phyloP scores from a whole-genome alignment of 1,140 invertebrate species.

The Calephelis nemesis region DNA sequence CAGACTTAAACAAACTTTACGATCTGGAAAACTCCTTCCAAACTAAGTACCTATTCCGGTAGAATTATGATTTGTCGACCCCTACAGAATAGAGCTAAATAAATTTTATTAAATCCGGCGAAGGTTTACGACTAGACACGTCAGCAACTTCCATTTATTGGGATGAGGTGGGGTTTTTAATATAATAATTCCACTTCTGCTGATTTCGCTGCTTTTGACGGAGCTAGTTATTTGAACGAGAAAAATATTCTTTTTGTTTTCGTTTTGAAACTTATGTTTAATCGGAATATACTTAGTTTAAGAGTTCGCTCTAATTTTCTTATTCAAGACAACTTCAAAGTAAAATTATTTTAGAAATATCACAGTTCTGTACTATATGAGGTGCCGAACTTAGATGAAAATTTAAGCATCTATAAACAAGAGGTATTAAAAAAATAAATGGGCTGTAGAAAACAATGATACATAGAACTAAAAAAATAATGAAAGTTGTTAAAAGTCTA shows the following conservation, averaged over 20 bases:
- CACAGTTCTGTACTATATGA: too few species aligned
- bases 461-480: too few species aligned
- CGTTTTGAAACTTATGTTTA: background rate
- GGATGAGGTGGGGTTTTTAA: slow-evolving; percentile 44
- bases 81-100: slow-evolving; percentile 62
- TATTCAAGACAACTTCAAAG: too few species aligned
- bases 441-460: too few species aligned
- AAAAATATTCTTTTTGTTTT: slow-evolving; percentile 18
- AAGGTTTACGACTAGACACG: slow-evolving; percentile 63
- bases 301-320: too few species aligned
- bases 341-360: too few species aligned
- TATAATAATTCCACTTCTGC: slow-evolving; percentile 52
- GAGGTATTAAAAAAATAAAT: too few species aligned
- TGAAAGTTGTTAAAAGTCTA: too few species aligned
- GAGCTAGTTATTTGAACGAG: slow-evolving; percentile 34
- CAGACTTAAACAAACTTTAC: slow-evolving; percentile 66
- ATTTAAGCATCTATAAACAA: too few species aligned
- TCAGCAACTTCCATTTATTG: slow-evolving; percentile 50
- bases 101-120: slow-evolving; percentile 75
- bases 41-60: slow-evolving; percentile 68
- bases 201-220: slow-evolving; percentile 39
- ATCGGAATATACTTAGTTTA: too few species aligned
- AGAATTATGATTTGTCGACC: slow-evolving; percentile 73
- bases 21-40: slow-evolving; percentile 62
- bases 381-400: too few species aligned